Conservation (phyloP, 2,888 invertebrate genomes). For the Scaptomyza tumidula region DNA sequence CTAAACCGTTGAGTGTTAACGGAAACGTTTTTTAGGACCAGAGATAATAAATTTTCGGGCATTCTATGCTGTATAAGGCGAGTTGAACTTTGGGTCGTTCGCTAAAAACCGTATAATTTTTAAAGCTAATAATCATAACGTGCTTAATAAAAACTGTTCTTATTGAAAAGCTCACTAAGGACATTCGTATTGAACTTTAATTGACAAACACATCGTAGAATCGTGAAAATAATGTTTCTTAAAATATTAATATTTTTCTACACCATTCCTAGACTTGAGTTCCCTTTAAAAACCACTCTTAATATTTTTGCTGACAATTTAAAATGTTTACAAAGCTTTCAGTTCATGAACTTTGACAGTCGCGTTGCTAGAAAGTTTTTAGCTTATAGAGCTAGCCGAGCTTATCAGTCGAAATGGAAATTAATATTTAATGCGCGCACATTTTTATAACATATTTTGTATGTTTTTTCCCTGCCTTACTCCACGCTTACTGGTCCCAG, state of each 20-base stretch:
- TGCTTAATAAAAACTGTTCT: no score
- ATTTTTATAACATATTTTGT: slow-evolving; percentile 59
- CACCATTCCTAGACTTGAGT: no score
- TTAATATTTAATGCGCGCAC: slow-evolving; percentile 75
- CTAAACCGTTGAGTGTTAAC: slow-evolving; percentile 37
- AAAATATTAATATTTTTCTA: not conserved
- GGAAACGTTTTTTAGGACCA: slow-evolving; percentile 37
- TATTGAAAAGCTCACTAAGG: no score
- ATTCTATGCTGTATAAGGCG: no score
- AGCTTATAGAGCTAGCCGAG: slow-evolving; percentile 28
- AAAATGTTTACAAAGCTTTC: slow-evolving; percentile 17
- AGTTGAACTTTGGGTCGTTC: not conserved
- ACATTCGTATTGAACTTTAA: no score
- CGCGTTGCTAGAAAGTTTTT: slow-evolving; percentile 8
- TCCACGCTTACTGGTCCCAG: slow-evolving; percentile 5
- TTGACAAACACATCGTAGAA: not conserved
- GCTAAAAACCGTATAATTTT: not conserved
- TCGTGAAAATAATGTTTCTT: not conserved
- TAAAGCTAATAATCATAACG: not conserved
- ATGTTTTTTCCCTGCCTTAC: not conserved
- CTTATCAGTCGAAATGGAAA: slow-evolving; percentile 79
- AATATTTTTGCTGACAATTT: not conserved
- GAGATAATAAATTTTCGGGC: slow-evolving; percentile 20
- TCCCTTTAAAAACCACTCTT: not conserved
- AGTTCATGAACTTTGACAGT: slow-evolving; percentile 31